Base-by-base conservation (phyloP, 1,140 invertebrate species). In the Drosophila persimilis region DNA sequence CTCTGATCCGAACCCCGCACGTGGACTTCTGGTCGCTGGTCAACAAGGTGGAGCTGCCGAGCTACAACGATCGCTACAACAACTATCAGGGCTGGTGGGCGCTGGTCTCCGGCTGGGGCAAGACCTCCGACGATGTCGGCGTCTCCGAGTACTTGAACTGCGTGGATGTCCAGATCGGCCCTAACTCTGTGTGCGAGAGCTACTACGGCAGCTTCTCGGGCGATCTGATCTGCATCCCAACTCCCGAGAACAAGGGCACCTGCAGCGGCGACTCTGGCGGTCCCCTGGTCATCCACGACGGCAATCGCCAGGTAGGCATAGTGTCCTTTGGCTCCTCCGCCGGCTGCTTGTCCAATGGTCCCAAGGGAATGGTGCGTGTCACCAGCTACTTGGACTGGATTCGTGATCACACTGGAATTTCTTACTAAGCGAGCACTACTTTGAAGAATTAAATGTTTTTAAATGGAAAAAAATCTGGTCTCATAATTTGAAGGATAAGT, bases 311-410 rank as follows among this genome's bases (percentile, higher is more conserved):
- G 9, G 44, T 92, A 46, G 92, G 92, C 8, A 75, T 93, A 9
- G 90, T 81, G 17, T 92, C 91, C 0, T 93, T 92, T 62, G 90
- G 86, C 2, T 73, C 89, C 1, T 2, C 9, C 0, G 67, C 66
- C 11, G 90, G 91, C 43, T 93, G 92, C 57, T 74, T 90, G 26
- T 64, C 58, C 3, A 92, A 92, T 0, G 70, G 70, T 41, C 92
- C 92, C 0, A 90, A 91, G 2, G 92, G 80, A 6, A 92, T 91
- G 75, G 77, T 91, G 9, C 90, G 92, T 8, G 83, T 93, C 13
- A 92, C 92, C 69, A 90, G 90, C 47, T 93, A 91, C 89, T 48
- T 77, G 29, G 53, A 74, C 52, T 80, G 64, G 61, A 85, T 39
- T 86, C 54, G 65, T 60, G 63, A 6, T 3, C n/a, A 67, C 24